These are phyloP conservation scores for Picus viridis DNA, from an alignment of 2,797 vertebrate species.

Conservation along the genomic window DNA sequence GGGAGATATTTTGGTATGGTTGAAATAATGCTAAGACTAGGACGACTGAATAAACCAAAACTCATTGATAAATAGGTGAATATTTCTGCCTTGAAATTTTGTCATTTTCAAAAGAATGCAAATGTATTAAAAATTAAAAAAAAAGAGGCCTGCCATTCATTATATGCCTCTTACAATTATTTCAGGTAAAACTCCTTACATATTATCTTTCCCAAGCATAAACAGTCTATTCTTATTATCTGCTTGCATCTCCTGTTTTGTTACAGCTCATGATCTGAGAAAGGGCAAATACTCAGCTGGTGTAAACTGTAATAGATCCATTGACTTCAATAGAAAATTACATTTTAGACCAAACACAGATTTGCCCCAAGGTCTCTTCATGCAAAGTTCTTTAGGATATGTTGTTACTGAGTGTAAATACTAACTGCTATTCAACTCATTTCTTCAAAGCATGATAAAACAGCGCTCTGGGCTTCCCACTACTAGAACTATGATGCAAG, in stretches of 20 bases:
- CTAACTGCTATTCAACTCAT: background rate
- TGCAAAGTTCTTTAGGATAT: background rate
- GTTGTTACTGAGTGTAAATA: background rate
- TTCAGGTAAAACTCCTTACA: background rate
- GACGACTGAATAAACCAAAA: background rate
- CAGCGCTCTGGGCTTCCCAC: background rate
- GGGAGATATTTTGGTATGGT: background rate
- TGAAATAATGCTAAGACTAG: background rate
- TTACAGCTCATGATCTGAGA: background rate
- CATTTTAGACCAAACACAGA: background rate
- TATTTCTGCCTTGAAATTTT: background rate
- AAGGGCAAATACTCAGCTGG: accelerated
- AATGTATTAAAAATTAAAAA: background rate
- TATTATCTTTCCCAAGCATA: background rate
- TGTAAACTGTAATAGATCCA: background rate
- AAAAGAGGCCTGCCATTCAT: background rate
- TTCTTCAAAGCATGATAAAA: background rate
- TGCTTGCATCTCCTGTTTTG: background rate
- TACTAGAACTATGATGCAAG: background rate
- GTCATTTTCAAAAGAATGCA: background rate
- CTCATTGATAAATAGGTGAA: background rate
- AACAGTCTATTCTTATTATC: background rate
- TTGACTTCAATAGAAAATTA: background rate
- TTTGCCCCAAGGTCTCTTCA: background rate
- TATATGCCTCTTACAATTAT: background rate